Conservation (phyloP, 1,140 invertebrate species). For the Drosophila athabasca region DNA sequence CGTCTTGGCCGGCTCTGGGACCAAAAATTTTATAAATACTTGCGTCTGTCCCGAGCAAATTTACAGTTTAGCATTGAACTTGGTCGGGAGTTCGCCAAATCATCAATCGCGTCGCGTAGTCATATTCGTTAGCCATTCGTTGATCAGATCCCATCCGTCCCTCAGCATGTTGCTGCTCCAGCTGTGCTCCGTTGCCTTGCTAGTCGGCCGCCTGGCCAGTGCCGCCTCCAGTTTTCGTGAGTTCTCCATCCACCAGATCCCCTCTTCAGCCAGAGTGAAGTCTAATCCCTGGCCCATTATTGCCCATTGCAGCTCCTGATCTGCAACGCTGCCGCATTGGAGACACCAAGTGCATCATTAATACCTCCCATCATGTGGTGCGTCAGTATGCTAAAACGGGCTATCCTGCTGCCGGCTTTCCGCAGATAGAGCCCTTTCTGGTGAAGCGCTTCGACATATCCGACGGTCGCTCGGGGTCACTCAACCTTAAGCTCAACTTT, state of each 20-base stretch:
- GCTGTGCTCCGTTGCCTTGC: constrained; percentile 37
- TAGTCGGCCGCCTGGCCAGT: constrained; percentile 35
- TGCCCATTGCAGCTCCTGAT: constrained; percentile 60
- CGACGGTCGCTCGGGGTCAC: constrained; percentile 70
- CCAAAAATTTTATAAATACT: constrained; percentile 81
- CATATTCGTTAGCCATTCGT: neutral
- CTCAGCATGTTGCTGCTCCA: constrained; percentile 46
- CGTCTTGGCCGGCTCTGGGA: constrained; percentile 1
- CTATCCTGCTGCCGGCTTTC: constrained; percentile 67
- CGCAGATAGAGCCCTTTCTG: constrained; percentile 72
- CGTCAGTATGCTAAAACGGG: constrained; percentile 64
- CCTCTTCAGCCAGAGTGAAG: neutral
- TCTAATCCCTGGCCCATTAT: constrained; percentile 5
- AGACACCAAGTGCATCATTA: constrained; percentile 73
- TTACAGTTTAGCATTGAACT: constrained; percentile 84
- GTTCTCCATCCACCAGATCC: constrained; percentile 18
- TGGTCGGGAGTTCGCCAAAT: constrained; percentile 78
- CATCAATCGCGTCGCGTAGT: constrained; percentile 30
- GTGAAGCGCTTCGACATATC: constrained; percentile 75
- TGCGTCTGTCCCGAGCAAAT: constrained; percentile 78
- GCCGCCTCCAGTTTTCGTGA: constrained; percentile 68
- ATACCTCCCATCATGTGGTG: constrained; percentile 59
- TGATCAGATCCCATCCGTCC: neutral
- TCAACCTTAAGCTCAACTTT: constrained; percentile 76
- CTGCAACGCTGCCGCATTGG: constrained; percentile 64